Percentiles rank a stretch among this genome's conserved stretches.
Conservation (phyloP, 2,797 vertebrate genomes). For the Thamnophis elegans region DNA sequence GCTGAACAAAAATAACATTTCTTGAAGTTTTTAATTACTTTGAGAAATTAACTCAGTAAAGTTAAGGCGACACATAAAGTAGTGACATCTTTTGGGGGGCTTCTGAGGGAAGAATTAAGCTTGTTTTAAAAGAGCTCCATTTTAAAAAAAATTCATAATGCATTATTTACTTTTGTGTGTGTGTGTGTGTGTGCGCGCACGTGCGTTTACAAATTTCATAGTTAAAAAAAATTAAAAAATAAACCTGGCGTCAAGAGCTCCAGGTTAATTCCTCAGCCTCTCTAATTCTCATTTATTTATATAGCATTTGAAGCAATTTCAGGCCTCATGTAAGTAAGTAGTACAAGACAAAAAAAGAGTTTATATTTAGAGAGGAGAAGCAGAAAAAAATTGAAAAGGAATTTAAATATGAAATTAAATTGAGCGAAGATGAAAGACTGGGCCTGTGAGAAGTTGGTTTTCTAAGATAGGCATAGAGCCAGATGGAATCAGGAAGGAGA, state of each 20-base stretch:
- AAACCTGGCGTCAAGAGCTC: not conserved
- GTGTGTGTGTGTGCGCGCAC: not conserved
- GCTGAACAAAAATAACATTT: not conserved
- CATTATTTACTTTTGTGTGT: not conserved
- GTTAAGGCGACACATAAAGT: not conserved
- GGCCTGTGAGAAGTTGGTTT: not conserved
- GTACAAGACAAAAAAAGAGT: not conserved
- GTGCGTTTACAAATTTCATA: not conserved
- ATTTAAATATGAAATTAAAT: not conserved
- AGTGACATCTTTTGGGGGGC: not conserved
- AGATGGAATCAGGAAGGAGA: not conserved
- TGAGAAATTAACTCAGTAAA: not conserved
- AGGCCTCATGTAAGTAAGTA: not conserved
- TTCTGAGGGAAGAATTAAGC: not conserved
- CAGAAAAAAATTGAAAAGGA: not conserved
- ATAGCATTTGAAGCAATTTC: not conserved
- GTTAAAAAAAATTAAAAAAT: not conserved
- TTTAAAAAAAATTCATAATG: not conserved
- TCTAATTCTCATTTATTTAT: conserved; percentile 1
- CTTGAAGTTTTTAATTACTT: not conserved
- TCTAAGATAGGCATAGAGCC: not conserved
- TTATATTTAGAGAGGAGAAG: not conserved
- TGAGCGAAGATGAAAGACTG: not conserved
- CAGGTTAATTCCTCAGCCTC: not conserved
- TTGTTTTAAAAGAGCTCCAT: not conserved